phyloP scores from a whole-genome alignment of 2,113 vertebrate species.

The Sebastes fasciatus region DNA sequence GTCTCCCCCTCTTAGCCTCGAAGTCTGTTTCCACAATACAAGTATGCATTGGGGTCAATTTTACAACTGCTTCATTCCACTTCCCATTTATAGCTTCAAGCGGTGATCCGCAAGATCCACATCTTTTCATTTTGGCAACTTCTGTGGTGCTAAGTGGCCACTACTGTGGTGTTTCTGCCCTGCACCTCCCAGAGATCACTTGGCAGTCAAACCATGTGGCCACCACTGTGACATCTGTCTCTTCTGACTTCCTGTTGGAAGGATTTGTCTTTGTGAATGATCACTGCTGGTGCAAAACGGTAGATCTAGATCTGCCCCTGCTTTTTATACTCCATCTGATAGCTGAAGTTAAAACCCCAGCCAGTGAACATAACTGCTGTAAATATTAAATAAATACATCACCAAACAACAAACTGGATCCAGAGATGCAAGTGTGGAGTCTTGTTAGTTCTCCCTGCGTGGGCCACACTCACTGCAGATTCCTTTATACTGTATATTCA shows the following conservation, averaged over 20 bases:
- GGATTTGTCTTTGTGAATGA: background rate
- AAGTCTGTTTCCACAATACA: constrained; percentile 33
- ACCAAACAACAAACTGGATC: background rate
- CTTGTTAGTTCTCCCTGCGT: background rate
- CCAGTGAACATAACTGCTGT: background rate
- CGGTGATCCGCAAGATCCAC: constrained; percentile 35
- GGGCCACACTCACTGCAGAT: constrained; percentile 12
- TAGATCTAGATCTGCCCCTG: background rate
- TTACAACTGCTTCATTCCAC: constrained; percentile 49
- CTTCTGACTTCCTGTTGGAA: background rate
- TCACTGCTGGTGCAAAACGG: background rate
- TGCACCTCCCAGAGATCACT: constrained; percentile 43
- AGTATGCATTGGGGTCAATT: constrained; percentile 29
- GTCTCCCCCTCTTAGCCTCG: background rate
- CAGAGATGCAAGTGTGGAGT: background rate
- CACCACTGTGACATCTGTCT: background rate
- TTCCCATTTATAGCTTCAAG: constrained; percentile 55
- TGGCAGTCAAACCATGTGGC: constrained; percentile 2
- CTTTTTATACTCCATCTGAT: background rate
- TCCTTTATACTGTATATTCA: background rate
- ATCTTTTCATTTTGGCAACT: constrained; percentile 52
- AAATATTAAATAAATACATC: background rate
- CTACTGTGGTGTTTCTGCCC: constrained; percentile 31
- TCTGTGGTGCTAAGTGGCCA: constrained; percentile 36
- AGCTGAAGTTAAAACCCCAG: background rate